Conservation (phyloP, 1,140 invertebrate genomes). For the Drosophila dunni region DNA sequence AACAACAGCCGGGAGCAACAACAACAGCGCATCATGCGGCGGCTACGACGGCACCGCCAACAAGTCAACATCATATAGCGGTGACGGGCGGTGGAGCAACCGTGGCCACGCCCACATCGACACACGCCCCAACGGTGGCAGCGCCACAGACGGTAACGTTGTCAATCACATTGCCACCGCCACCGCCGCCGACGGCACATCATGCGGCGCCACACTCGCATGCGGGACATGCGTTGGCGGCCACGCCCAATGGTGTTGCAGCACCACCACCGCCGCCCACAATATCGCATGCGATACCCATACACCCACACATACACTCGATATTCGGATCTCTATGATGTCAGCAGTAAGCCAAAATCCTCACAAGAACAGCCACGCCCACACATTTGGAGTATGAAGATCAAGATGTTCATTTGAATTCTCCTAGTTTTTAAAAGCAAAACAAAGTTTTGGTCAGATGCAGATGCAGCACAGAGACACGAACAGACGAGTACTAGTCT, state of each 20-base stretch:
- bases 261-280: constrained; percentile 68
- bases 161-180: constrained; percentile 71
- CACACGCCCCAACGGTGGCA: constrained; percentile 57
- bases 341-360: constrained; percentile 60
- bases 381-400: constrained; percentile 33
- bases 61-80: constrained; percentile 59
- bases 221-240: constrained; percentile 58
- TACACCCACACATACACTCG: constrained; percentile 84
- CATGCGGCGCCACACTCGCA: constrained; percentile 49
- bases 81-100: constrained; percentile 35
- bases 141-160: constrained; percentile 80
- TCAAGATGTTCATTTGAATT: constrained; percentile 23
- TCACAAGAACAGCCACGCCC: constrained; percentile 28
- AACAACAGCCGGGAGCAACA: constrained; percentile 45
- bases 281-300: constrained; percentile 80
- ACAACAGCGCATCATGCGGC: constrained; percentile 46
- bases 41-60: constrained; percentile 41
- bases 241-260: constrained; percentile 54
- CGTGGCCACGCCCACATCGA: constrained; percentile 50
- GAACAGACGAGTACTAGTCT: constrained; percentile 78
- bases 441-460: constrained; percentile 58
- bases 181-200: constrained; percentile 54
- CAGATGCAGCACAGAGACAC: constrained; percentile 16
- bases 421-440: constrained; percentile 65
- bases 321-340: constrained; percentile 85